Evolutionary conservation across 1,140 invertebrate species (phyloP), one percentile per base, ranked within the genome.

Genomic region (Leptopilina boulardi): DNA sequence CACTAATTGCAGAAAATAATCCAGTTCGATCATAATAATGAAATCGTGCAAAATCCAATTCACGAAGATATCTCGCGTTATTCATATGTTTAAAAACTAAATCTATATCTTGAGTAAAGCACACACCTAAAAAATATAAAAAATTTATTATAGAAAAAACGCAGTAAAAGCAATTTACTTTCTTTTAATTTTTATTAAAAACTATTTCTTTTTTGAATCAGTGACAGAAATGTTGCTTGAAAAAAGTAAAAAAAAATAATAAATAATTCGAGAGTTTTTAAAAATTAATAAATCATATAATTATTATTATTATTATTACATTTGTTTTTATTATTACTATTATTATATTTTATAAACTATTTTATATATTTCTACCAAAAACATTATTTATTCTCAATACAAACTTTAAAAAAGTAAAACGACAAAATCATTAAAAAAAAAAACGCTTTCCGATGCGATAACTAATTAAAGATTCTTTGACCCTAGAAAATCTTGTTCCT

Each of bases 71-170:
- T 9, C 96, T 92, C 0, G 95, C 95, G 86, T 97, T 97, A 87
- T 97, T 97, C 96, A 97, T 97, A 86, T 97, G 96, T 2, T 92
- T 91, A 0, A 96, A 89, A 71, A 96, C 93, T 56, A 96, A 93
- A 84, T 97, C 96, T 15, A 97, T 92, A 87, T 97, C 96, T 87
- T 96, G 95, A 0, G 95, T 95, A 4, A 94, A 94, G 80, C 95
- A 96, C 18, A 96, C 91, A 0, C 95, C 95, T 96, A 78, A 23
- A 85, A 91, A 84, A 44, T 75, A 44, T n/a, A 18, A 47, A 51
- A 71, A 21, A n/a, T 56, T 54, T 26, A 51, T 51, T 15, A 54
- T 0, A 0, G 1, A 38, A 70, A 38, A 18, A 70, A n/a, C n/a
- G n/a, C n/a, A n/a, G n/a, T n/a, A n/a, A n/a, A n/a, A n/a, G n/a